phyloP scores from a whole-genome alignment of 2,888 invertebrate species.

The Merodon equestris region DNA sequence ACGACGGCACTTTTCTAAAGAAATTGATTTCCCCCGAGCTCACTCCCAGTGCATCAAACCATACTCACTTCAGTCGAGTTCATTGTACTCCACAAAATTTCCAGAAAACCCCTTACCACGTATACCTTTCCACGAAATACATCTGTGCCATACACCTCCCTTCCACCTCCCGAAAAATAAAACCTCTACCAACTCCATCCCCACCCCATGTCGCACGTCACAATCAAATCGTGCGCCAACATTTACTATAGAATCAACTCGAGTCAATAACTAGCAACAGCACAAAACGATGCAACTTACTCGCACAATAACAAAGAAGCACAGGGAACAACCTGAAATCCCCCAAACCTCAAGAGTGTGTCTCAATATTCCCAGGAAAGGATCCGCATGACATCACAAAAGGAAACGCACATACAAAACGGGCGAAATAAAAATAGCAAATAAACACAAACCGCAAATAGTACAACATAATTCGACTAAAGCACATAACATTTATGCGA shows the following conservation, averaged over 20 bases:
- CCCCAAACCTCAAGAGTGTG: background rate
- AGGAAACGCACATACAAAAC: background rate
- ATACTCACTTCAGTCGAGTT: conserved; percentile 11
- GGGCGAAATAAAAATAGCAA: conserved; percentile 14
- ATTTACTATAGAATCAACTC: conserved; percentile 44
- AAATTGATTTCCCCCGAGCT: too few relatives aligned
- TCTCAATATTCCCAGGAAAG: conserved; percentile 23
- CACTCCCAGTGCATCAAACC: conserved; percentile 1
- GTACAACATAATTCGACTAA: conserved; percentile 62
- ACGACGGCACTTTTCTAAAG: too few relatives aligned
- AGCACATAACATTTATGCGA: conserved; percentile 67
- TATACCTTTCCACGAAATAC: conserved; percentile 5
- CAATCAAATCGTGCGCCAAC: conserved; percentile 41
- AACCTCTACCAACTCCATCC: background rate
- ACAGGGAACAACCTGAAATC: conserved; percentile 27
- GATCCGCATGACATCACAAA: conserved; percentile 21
- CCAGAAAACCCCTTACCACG: background rate
- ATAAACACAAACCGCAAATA: conserved; percentile 60
- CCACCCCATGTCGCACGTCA: background rate
- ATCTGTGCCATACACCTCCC: background rate
- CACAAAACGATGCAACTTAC: conserved; percentile 29
- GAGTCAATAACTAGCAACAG: conserved; percentile 56
- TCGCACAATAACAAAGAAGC: conserved; percentile 20
- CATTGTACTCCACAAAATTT: conserved; percentile 23
- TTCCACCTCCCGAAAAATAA: conserved; percentile 2